Conservation (phyloP, 2,888 invertebrate species). For the Branchipolynoe longqiensis region DNA sequence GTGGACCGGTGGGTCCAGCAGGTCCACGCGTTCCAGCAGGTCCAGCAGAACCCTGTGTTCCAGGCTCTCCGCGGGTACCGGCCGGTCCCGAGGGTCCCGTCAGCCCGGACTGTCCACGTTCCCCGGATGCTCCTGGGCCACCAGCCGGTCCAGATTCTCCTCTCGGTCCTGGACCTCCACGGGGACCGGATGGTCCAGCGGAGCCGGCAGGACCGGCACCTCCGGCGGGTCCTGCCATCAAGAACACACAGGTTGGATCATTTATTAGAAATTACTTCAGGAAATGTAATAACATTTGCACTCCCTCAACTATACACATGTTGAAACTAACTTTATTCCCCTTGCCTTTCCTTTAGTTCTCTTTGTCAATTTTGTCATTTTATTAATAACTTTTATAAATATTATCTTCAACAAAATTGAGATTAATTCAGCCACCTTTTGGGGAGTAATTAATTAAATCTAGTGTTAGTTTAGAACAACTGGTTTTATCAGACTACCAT, state of each 20-base stretch:
- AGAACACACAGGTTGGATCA: too few relatives aligned
- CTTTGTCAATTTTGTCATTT: not conserved
- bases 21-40: constrained; percentile 16
- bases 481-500: too few relatives aligned
- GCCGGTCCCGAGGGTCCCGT: constrained; percentile 59
- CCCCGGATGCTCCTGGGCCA: constrained; percentile 61
- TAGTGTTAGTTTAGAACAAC: too few relatives aligned
- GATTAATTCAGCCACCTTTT: too few relatives aligned
- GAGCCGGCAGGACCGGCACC: constrained; percentile 61
- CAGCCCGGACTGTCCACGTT: constrained; percentile 60
- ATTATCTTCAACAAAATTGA: too few relatives aligned
- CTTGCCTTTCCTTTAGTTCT: too few relatives aligned
- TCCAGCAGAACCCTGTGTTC: constrained; percentile 50
- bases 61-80: constrained; percentile 63
- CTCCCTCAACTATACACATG: too few relatives aligned
- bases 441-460: too few relatives aligned
- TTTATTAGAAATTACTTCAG: not conserved
- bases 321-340: too few relatives aligned
- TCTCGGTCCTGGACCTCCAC: constrained; percentile 54
- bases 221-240: constrained; percentile 61
- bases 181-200: constrained; percentile 59
- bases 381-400: too few relatives aligned
- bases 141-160: constrained; percentile 63
- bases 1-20: constrained; percentile 53
- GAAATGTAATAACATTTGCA: not conserved